Conservation (phyloP, 2,113 vertebrate species). For the Alligator mississippiensis region DNA sequence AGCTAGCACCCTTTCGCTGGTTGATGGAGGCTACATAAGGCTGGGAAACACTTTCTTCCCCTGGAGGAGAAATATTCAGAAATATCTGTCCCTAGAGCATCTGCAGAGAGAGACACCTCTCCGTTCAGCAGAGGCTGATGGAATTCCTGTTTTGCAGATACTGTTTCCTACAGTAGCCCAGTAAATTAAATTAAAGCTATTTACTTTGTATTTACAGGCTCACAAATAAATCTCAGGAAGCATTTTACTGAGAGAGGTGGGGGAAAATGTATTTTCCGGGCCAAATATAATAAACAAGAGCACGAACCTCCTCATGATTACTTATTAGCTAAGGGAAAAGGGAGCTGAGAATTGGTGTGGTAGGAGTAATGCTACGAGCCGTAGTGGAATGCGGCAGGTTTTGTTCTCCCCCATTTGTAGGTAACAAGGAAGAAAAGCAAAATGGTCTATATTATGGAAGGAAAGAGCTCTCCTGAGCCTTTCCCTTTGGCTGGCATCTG, state of each 20-base stretch:
- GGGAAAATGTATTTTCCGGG: slow-evolving; percentile 61
- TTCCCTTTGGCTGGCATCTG: neutral
- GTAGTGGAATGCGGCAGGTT: neutral
- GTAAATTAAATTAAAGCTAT: slow-evolving; percentile 78
- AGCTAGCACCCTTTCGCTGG: fast-evolving
- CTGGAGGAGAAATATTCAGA: neutral
- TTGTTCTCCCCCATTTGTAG: slow-evolving; percentile 13
- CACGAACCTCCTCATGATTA: slow-evolving; percentile 68
- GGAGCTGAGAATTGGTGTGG: neutral
- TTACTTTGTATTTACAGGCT: slow-evolving; percentile 67
- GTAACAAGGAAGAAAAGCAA: slow-evolving; percentile 15
- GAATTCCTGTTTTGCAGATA: slow-evolving; percentile 40
- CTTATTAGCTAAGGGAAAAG: slow-evolving; percentile 74
- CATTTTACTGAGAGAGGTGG: slow-evolving; percentile 55
- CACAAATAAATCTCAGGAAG: slow-evolving; percentile 72
- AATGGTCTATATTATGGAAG: neutral
- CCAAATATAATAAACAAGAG: slow-evolving; percentile 72
- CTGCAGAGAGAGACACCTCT: neutral
- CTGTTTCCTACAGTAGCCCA: slow-evolving; percentile 37
- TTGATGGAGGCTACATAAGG: neutral
- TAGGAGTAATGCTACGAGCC: neutral
- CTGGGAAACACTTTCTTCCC: neutral
- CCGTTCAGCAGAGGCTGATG: neutral
- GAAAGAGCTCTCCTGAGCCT: slow-evolving; percentile 20
- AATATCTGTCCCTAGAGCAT: neutral